phyloP scores from a whole-genome alignment of 2,888 invertebrate genomes.

The Metalampra italica region DNA sequence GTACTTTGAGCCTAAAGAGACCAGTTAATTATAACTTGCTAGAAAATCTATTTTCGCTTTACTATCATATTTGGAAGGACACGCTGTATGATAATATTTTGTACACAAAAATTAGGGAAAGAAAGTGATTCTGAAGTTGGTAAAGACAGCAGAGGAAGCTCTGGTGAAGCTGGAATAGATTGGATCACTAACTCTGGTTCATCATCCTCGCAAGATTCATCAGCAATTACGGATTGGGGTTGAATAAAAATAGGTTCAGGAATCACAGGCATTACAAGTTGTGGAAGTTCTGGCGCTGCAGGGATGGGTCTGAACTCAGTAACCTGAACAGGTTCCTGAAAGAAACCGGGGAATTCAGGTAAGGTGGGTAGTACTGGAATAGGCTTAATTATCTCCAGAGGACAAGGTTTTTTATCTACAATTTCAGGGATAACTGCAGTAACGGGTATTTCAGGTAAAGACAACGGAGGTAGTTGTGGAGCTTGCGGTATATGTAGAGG shows the following conservation, averaged over 20 bases:
- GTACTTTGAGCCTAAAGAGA: conserved; percentile 3
- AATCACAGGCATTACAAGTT: not conserved
- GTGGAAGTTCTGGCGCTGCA: not conserved
- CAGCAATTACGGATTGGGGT: not conserved
- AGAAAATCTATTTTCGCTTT: conserved; percentile 10
- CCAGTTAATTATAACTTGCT: not conserved
- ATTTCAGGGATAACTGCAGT: too few relatives aligned
- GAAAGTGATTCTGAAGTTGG: conserved; percentile 1
- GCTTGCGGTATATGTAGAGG: conserved; percentile 16
- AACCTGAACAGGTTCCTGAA: conserved; percentile 2
- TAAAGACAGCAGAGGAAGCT: not conserved
- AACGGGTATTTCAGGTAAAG: conserved; percentile 13
- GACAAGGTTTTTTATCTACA: too few relatives aligned
- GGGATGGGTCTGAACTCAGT: not conserved
- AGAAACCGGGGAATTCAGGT: conserved; percentile 3
- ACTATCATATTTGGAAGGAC: conserved; percentile 28
- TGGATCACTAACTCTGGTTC: not conserved
- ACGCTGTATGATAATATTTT: conserved; percentile 32
- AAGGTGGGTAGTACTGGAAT: not conserved
- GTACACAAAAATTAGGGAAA: conserved; percentile 21
- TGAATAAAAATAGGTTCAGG: conserved; percentile 4
- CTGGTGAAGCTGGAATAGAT: not conserved
- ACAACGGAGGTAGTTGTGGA: conserved; percentile 20
- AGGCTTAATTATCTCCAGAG: too few relatives aligned
- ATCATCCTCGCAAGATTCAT: conserved; percentile 2